A percentile compares a stretch with the other conserved stretches of the same genome.
phyloP scores from a whole-genome alignment of 2,797 vertebrate genomes.

The Rhabdophis nuchalis region DNA sequence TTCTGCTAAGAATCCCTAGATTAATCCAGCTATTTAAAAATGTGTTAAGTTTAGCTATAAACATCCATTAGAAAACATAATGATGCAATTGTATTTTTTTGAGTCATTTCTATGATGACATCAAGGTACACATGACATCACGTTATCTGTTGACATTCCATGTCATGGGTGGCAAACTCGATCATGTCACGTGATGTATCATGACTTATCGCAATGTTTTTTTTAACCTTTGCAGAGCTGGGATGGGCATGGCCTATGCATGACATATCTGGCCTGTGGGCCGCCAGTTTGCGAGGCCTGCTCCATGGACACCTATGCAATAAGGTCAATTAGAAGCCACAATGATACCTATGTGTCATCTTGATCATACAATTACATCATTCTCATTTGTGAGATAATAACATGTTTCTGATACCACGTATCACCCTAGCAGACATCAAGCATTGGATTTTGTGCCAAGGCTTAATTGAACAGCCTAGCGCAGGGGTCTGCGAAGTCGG shows the following conservation, averaged over 20 bases:
- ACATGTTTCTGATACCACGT: not conserved
- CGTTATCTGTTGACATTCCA: not conserved
- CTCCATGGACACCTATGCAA: not conserved
- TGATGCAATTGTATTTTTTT: not conserved
- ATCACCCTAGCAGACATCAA: not conserved
- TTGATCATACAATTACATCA: not conserved
- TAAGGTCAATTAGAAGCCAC: not conserved
- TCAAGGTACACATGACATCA: not conserved
- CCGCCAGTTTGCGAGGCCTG: too few relatives aligned
- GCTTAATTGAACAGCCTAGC: constrained; percentile 68
- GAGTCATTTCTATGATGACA: not conserved
- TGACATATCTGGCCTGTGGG: accelerated
- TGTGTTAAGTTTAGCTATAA: constrained; percentile 53
- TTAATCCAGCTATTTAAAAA: constrained; percentile 75
- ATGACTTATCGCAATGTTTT: too few relatives aligned
- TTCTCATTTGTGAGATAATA: not conserved
- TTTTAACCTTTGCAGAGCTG: too few relatives aligned
- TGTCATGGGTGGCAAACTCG: too few relatives aligned
- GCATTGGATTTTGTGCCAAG: constrained; percentile 71
- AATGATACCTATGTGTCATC: not conserved
- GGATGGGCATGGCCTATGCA: too few relatives aligned
- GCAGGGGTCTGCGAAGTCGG: too few relatives aligned
- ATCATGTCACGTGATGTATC: too few relatives aligned
- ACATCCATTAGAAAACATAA: not conserved
- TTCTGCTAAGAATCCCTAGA: constrained; percentile 69